phyloP scores from a whole-genome alignment of 2,888 invertebrate genomes.

The Amphipoea lucens region DNA sequence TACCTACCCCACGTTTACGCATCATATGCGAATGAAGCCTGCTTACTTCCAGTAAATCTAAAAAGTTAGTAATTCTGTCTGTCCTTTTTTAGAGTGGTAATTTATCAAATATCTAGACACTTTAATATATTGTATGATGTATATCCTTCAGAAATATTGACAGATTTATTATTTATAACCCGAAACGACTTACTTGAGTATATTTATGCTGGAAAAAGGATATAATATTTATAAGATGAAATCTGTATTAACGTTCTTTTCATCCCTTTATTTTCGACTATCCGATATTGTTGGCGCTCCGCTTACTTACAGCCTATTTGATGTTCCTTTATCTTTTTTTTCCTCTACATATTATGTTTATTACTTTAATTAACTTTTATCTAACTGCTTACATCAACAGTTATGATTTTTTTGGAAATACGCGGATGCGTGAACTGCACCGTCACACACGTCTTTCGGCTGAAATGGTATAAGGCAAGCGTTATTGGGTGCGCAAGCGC shows the following conservation, averaged over 20 bases:
- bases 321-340: background rate
- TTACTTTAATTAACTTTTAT: background rate
- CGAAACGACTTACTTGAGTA: slow-evolving; percentile 32
- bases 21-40: background rate
- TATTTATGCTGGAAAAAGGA: slow-evolving; percentile 24
- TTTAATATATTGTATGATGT: slow-evolving; percentile 33
- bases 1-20: background rate
- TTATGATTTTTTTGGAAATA: background rate
- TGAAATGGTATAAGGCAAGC: too few species aligned
- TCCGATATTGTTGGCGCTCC: slow-evolving; percentile 4
- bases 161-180: slow-evolving; percentile 40
- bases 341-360: background rate
- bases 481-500: background rate
- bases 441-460: too few species aligned
- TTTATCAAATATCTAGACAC: slow-evolving; percentile 52
- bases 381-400: background rate
- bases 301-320: slow-evolving; percentile 9
- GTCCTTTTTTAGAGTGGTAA: slow-evolving; percentile 10
- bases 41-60: slow-evolving; percentile 17
- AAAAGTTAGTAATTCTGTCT: slow-evolving; percentile 19
- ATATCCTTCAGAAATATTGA: slow-evolving; percentile 43
- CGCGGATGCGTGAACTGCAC: too few species aligned
- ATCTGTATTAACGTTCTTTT: slow-evolving; percentile 8
- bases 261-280: slow-evolving; percentile 18
- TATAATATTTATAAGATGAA: slow-evolving; percentile 26